Conservation (phyloP, 2,888 invertebrate genomes). For the Dasysyrphus albostriatus region DNA sequence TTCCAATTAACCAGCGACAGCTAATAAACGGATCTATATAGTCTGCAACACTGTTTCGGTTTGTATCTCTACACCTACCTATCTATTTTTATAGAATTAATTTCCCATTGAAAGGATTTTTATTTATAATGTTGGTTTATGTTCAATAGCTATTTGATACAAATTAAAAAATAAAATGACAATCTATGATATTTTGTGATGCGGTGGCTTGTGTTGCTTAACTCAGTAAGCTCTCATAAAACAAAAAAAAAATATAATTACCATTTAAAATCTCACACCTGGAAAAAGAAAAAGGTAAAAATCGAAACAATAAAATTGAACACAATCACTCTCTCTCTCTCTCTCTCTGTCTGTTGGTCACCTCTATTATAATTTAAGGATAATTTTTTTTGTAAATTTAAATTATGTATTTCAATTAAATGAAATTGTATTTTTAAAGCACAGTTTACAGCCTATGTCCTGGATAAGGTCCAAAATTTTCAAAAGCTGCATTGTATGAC, state of each 20-base stretch:
- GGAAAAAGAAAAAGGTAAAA: not conserved
- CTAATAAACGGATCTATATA: conserved; percentile 58
- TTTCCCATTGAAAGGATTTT: conserved; percentile 46
- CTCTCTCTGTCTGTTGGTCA: not conserved
- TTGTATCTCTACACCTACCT: no score
- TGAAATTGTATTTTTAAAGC: conserved; percentile 43
- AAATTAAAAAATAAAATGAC: conserved; percentile 65
- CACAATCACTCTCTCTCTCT: not conserved
- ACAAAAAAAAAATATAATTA: conserved; percentile 11
- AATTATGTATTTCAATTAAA: conserved; percentile 61
- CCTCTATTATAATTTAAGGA: not conserved
- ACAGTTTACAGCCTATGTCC: not conserved
- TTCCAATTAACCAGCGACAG: conserved; percentile 65
- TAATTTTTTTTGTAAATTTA: not conserved
- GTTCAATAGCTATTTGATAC: conserved; percentile 4
- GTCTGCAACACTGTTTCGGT: not conserved
- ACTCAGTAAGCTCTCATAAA: conserved; percentile 19
- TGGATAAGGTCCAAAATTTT: conserved; percentile 1
- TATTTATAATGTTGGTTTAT: not conserved
- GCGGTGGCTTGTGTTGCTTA: not conserved
- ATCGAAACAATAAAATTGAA: conserved; percentile 39
- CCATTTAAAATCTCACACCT: not conserved
- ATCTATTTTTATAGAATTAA: conserved; percentile 27
- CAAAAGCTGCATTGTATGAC: not conserved
- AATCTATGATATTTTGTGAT: conserved; percentile 21